Base-by-base conservation (phyloP, 1,140 invertebrate genomes). In the Neotoxoptera formosana region DNA sequence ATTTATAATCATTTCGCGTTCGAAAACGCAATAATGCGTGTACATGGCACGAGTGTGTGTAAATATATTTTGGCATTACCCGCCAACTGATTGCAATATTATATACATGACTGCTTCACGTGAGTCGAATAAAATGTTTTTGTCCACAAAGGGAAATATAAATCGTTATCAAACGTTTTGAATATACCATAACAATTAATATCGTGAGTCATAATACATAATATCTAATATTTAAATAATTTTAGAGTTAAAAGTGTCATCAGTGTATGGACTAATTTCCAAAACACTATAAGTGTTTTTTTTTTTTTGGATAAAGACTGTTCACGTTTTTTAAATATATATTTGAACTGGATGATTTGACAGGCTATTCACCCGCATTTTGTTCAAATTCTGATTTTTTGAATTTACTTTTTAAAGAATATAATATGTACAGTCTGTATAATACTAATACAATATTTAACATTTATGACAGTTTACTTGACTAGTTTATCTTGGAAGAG, bases 1-100 rank as follows among this genome's bases (percentile, higher is more conserved):
- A 76, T 76, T 76, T 76, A 76, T 76, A 76, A 76, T 76, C n/a
- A 76, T 76, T 76, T 76, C 14, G 60, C 4, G 30, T 76, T 76
- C 60, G 60, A 76, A 76, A 76, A 76, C 14, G 30, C 60, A 76
- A 76, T 76, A n/a, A 76, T 76, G 60, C 60, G 17, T 76, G 60
- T 67, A 67, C 60, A 67, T 67, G 60, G 9, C 60, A 56, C 25
- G n/a, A 17, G 14, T 17, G 0, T 67, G 4, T 67, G 30, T 34
- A 76, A 17, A 76, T 76, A 76, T n/a, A n/a, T 76, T 76, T 76
- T 76, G n/a, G 60, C n/a, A 2, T 76, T n/a, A n/a, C n/a, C 30
- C 60, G 30, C n/a, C 60, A 76, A 76, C 60, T 76, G 60, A 76
- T 76, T 76, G 60, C 60, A 76, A 76, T 76, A 76, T 76, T 76